Percentiles rank a stretch among this genome's conserved stretches.
These are phyloP conservation scores for Rhynchophorus ferrugineus DNA, from an alignment of 1,140 invertebrate species.

Conservation along the genomic window DNA sequence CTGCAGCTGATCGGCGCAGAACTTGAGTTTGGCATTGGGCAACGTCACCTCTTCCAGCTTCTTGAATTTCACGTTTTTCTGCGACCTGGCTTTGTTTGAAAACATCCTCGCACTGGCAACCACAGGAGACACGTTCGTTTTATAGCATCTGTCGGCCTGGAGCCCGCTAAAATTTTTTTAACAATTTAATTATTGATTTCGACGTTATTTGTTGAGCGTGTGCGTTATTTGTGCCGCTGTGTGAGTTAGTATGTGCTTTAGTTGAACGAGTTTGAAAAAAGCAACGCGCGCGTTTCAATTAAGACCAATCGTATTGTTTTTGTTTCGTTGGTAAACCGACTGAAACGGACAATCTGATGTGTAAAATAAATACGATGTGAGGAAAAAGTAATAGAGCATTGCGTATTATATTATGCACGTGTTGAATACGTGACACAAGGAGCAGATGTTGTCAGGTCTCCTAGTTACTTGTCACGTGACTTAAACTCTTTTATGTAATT, in stretches of 20 bases:
- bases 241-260: too few species aligned
- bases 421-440: too few species aligned
- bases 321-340: background rate
- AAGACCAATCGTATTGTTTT: background rate
- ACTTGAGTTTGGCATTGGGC: constrained; percentile 34
- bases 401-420: too few species aligned
- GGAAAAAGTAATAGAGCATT: too few species aligned
- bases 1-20: constrained; percentile 36
- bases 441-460: too few species aligned
- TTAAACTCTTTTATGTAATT: too few species aligned
- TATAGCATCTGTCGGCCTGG: background rate
- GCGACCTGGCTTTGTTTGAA: constrained; percentile 5
- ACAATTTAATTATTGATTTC: constrained; percentile 11
- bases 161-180: background rate
- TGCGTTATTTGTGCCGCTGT: background rate
- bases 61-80: constrained; percentile 13
- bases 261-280: background rate
- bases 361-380: too few species aligned
- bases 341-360: too few species aligned
- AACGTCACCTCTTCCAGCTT: constrained; percentile 31
- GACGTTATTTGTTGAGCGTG: background rate
- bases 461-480: too few species aligned
- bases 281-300: background rate
- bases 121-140: background rate
- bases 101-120: constrained; percentile 11